Evolutionary conservation across 2,888 invertebrate genomes (phyloP), one percentile per base, ranked within the genome.

Genomic region (Mesoligia furuncula): DNA sequence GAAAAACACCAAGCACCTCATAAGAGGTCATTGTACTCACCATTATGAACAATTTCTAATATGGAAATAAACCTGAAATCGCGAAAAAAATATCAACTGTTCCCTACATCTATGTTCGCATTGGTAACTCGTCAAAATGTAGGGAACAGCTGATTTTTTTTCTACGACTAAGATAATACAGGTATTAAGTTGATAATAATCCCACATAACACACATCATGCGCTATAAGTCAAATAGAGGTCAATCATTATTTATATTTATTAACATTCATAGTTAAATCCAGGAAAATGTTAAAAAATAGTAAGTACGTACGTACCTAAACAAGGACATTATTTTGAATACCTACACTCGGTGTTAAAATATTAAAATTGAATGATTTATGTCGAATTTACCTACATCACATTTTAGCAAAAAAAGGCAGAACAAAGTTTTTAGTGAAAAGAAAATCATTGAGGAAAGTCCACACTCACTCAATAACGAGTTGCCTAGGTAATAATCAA

Each of bases 401-500:
- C 3, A n/a, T 17, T 36, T 27, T 24, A 39, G 17, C 76, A 24
- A 5, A 24, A 9, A n/a, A 13, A 75, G 48, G 6, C 7, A 27
- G n/a, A n/a, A 31, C 36, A 15, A 57, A 76, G n/a, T 45, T 67
- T 45, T n/a, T n/a, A 36, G 13, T 31, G 17, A 39, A 61, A 61
- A 39, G 4, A 39, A 62, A 48, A 77, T 76, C 20, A 61, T 54
- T 42, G 27, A 51, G 11, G 36, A 68, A 68, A 59, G 51, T 48
- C 71, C 48, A 62, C 27, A 5, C 17, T 75, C 20, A n/a, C 11
- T 59, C 27, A 39, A 61, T 36, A 69, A 39, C 69, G 15, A 51
- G 89, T 90, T 89, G 83, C 87, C 87, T 79, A 71, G 88, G 86
- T 73, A 84, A 90, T 85, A 39, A 48, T 73, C 83, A 85, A 89